Conservation (phyloP, 2,797 vertebrate genomes). For the Alfaro cultratus region DNA sequence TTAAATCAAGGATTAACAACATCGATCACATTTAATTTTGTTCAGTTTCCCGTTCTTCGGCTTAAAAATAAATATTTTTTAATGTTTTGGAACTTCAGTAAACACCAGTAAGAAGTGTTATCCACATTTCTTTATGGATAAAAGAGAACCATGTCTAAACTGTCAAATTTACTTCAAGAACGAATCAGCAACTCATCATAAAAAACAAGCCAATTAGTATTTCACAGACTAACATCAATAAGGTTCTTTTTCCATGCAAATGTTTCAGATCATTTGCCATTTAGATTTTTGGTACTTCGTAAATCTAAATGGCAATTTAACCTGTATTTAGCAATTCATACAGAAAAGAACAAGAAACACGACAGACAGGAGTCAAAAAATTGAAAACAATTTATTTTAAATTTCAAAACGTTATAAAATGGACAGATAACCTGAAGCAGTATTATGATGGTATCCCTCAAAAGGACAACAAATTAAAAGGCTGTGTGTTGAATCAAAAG, state of each 20-base stretch:
- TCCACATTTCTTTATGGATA: background rate
- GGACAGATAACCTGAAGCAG: slow-evolving; percentile 60
- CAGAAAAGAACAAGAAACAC: background rate
- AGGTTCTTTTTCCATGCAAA: too few species aligned
- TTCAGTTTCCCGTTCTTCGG: background rate
- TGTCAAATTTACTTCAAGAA: background rate
- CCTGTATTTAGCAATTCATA: background rate
- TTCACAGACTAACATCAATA: background rate
- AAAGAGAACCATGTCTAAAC: background rate
- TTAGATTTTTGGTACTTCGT: background rate
- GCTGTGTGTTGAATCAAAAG: slow-evolving; percentile 42
- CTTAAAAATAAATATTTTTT: background rate
- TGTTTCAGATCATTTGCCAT: background rate
- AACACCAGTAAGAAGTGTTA: background rate
- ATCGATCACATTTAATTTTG: background rate
- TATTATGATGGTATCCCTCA: slow-evolving; percentile 32
- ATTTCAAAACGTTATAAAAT: slow-evolving; percentile 78
- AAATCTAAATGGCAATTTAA: background rate
- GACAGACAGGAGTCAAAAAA: slow-evolving; percentile 56
- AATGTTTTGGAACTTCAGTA: background rate
- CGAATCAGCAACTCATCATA: background rate
- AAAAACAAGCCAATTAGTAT: background rate
- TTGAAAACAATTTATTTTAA: slow-evolving; percentile 76
- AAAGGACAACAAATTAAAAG: slow-evolving; percentile 31
- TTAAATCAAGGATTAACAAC: background rate